These are phyloP conservation scores for Pholis gunnellus DNA, from an alignment of 2,113 vertebrate genomes.

Conservation along the genomic window DNA sequence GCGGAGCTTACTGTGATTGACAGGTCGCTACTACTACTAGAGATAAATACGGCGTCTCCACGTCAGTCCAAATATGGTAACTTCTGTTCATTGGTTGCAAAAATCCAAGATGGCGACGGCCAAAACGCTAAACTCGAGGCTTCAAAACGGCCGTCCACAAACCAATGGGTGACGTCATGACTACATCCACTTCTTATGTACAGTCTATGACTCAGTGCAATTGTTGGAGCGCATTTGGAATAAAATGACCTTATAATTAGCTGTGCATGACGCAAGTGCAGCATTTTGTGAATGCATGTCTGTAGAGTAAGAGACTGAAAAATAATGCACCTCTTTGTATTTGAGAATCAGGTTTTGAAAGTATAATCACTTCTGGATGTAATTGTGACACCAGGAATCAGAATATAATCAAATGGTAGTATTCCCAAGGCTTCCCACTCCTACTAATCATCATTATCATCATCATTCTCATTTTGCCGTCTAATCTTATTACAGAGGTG, in stretches of 20 bases:
- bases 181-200: neutral
- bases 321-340: too few species aligned
- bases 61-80: too few species aligned
- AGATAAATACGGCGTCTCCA: too few species aligned
- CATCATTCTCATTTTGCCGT: constrained; percentile 35
- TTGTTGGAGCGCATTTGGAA: neutral
- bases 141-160: neutral
- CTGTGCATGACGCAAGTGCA: neutral
- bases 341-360: neutral
- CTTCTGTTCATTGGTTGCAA: too few species aligned
- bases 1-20: too few species aligned
- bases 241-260: neutral
- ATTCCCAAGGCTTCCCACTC: neutral
- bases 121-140: neutral
- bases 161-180: neutral
- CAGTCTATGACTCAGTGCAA: neutral
- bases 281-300: neutral
- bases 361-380: neutral
- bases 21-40: too few species aligned
- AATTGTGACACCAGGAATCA: neutral
- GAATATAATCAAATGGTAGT: neutral
- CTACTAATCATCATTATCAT: constrained; percentile 5
- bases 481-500: constrained; percentile 59
- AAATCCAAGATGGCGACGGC: too few species aligned
- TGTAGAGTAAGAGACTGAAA: neutral